Evolutionary conservation across 1,140 invertebrate species (phyloP), one percentile per base, ranked within the genome.

Genomic region (Formica exsecta): DNA sequence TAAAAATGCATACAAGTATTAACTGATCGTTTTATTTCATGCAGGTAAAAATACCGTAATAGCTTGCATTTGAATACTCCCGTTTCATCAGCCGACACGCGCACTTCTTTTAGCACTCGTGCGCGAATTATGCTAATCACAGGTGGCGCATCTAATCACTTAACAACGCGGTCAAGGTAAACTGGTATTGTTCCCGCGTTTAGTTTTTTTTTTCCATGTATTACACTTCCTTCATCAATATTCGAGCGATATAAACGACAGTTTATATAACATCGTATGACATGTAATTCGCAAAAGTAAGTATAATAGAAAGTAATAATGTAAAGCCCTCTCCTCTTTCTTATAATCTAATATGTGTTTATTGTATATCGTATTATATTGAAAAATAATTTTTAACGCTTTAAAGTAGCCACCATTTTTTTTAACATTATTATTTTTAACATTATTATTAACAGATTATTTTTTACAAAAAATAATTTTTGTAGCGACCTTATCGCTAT

Each of bases 51-150:
- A 41, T 16, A 65, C 0, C n/a, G 48, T 13, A 44, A 25, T 44
- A 19, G 44, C 11, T 36, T 65, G 32, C 0, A 68, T 68, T 66
- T 41, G 41, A 57, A 41, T 36, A 44, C 9, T 54, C 16, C 2
- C 32, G 22, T 70, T 51, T 19, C 48, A 25, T 70, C 36, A 38
- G 7, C 29, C n/a, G n/a, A 80, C 32, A 22, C 16, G n/a, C 19
- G 7, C 41, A 13, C 22, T 38, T 68, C 51, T 29, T 48, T 61
- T 59, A 57, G 62, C 59, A 85, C 51, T 77, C 29, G 16, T 57
- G 8, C 54, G 75, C 38, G 54, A 80, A 86, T 86, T 79, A 86
- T 71, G 76, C 32, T 86, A 86, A 86, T 70, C 65, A 80, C n/a
- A 3, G 38, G 5, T 79, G 51, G 48, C 44, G 36, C 29, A 85